Evolutionary conservation across 2,113 vertebrate genomes (phyloP), one percentile per base, ranked within the genome.

Genomic region (Strix aluco): DNA sequence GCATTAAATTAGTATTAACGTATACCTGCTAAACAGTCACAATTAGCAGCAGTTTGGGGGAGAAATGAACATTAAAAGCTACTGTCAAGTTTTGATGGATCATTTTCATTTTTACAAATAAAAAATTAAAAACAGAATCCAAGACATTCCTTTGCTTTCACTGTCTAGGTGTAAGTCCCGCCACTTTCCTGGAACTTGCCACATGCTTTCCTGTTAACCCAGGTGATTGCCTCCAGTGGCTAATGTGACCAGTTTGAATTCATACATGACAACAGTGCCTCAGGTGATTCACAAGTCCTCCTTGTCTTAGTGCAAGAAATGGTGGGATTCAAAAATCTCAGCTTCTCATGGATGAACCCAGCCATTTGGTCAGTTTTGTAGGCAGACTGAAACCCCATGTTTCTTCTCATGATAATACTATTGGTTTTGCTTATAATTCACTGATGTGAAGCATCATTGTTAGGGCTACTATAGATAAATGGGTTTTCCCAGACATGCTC

Each of bases 361-460:
- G 20, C 26, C 32, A 21, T 69, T 69, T 82, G 26, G 30, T 63
- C 34, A 44, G 30, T n/a, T 26, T 77, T 1, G 0, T 32, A 51
- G 10, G 8, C 29, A 73, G 49, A 34, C 15, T 78, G 57, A 75
- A 87, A 58, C 51, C 19, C 26, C 54, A 55, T 0, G 0, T 34
- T 21, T 32, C 21, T 57, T 78, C 55, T 92, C 23, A 59, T 15
- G 46, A 30, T 20, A 62, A 51, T 59, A 21, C 40, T 57, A 4
- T 16, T 27, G 20, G 9, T 29, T 95, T 90, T 86, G 22, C 29
- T 52, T 54, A 7, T 52, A 80, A 87, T 51, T 62, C 19, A 13
- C 10, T 3, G 0, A 65, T 16, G 9, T 38, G 38, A 94, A 87
- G 5, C 36, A 42, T 22, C 0, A 0, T 22, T 87, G 16, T 69